Evolutionary conservation across 2,113 vertebrate genomes (phyloP).

Genomic region (Psammodynastes pulverulentus): DNA sequence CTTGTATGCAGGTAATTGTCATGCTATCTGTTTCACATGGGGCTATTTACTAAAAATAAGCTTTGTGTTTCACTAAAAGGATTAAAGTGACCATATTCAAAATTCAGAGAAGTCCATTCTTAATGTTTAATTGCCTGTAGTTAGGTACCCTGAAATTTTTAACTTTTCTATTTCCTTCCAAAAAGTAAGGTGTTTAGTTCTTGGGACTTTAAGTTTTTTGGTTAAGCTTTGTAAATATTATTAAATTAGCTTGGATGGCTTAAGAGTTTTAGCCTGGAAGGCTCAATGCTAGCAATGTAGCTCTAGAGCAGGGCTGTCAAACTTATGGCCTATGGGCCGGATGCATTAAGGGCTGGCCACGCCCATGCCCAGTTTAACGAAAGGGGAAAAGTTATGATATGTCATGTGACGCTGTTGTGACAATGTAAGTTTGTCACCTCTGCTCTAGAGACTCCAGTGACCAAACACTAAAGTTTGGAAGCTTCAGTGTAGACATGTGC

Average conservation of each 20-base stretch:
- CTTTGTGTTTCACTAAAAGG: constrained; percentile 1
- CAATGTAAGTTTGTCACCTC: no score
- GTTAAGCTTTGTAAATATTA: neutral
- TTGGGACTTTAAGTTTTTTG: neutral
- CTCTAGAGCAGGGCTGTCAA: neutral
- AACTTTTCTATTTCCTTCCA: neutral
- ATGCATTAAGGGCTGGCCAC: no score
- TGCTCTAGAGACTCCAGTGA: neutral
- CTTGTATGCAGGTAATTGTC: neutral
- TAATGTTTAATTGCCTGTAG: neutral
- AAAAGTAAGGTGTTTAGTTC: neutral
- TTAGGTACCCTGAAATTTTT: no score
- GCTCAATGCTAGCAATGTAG: neutral
- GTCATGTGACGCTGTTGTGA: no score
- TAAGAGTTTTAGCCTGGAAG: neutral
- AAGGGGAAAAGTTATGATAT: no score
- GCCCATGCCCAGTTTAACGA: no score
- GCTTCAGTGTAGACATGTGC: neutral
- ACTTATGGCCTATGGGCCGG: no score
- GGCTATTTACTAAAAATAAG: neutral
- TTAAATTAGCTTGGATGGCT: neutral
- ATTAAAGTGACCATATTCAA: neutral
- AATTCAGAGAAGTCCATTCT: neutral
- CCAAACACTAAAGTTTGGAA: neutral
- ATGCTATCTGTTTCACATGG: neutral